Evolutionary conservation across 1,140 invertebrate species (phyloP).

Genomic region (Halyomorpha halys): DNA sequence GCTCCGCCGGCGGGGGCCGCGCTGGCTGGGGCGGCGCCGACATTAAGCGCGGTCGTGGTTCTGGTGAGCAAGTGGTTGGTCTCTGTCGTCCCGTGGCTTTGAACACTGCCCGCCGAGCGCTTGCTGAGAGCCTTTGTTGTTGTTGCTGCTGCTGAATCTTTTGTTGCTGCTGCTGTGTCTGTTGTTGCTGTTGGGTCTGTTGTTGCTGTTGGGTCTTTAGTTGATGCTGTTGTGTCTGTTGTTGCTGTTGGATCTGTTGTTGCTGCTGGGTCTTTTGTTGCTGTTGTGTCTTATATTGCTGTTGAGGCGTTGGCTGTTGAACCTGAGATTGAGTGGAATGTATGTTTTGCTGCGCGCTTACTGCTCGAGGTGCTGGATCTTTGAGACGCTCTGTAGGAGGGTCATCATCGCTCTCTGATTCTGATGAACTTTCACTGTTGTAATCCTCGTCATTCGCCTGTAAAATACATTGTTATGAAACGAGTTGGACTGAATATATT

Average conservation of each 20-base stretch:
- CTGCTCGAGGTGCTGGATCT: slow-evolving; percentile 5
- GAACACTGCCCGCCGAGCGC: slow-evolving; percentile 10
- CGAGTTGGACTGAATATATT: too few relatives aligned
- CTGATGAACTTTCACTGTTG: too few relatives aligned
- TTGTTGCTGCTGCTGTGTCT: neutral
- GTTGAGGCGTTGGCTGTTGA: neutral
- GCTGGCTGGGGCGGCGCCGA: slow-evolving; percentile 18
- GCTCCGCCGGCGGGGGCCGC: neutral
- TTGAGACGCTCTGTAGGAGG: slow-evolving; percentile 2
- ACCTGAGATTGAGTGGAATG: neutral
- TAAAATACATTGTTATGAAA: too few relatives aligned
- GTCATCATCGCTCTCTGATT: too few relatives aligned
- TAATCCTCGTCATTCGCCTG: too few relatives aligned
- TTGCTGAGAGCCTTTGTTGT: neutral
- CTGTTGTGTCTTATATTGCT: neutral
- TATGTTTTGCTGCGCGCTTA: neutral
- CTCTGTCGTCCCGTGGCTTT: slow-evolving; percentile 14
- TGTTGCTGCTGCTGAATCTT: neutral
- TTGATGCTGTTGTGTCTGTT: too few relatives aligned
- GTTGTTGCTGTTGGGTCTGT: neutral
- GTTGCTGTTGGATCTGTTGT: too few relatives aligned
- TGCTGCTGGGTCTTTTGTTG: neutral
- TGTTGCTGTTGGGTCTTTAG: neutral
- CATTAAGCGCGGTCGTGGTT: neutral
- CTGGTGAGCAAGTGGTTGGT: neutral